Evolutionary conservation across 2,888 invertebrate genomes (phyloP).

Genomic region (Idaea biselata): DNA sequence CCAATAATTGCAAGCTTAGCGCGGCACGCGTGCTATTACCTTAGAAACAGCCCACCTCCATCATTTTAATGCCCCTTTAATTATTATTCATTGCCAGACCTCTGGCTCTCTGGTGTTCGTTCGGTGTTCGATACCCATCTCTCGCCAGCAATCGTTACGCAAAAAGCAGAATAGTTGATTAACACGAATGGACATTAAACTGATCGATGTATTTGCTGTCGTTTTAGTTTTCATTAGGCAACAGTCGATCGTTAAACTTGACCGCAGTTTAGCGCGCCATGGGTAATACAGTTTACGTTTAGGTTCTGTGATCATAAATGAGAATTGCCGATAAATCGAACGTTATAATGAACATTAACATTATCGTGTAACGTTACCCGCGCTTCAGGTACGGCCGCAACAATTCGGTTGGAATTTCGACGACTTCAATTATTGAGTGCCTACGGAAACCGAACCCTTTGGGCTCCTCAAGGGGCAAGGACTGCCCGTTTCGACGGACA

Average conservation of each 20-base stretch:
- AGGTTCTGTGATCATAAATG: constrained; percentile 63
- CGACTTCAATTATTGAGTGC: constrained; percentile 79
- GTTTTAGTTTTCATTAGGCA: constrained; percentile 77
- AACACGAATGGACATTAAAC: constrained; percentile 47
- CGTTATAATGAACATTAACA: constrained; percentile 77
- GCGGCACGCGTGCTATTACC: constrained; percentile 56
- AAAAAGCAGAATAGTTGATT: constrained; percentile 48
- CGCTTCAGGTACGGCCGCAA: constrained; percentile 64
- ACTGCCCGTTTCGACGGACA: constrained; percentile 70
- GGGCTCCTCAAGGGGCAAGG: constrained; percentile 69
- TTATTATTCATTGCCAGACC: constrained; percentile 58
- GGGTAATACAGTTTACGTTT: constrained; percentile 64
- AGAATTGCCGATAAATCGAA: constrained; percentile 75
- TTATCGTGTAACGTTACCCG: constrained; percentile 68
- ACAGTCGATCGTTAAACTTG: constrained; percentile 57
- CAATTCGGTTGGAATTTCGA: constrained; percentile 75
- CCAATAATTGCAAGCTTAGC: constrained; percentile 63
- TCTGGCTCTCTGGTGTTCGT: constrained; percentile 39
- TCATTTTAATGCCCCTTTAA: constrained; percentile 63
- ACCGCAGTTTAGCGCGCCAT: constrained; percentile 60
- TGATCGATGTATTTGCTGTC: constrained; percentile 65
- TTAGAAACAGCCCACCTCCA: constrained; percentile 54
- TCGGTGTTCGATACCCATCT: constrained; percentile 42
- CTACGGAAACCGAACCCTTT: constrained; percentile 72
- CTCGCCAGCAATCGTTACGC: constrained; percentile 44